A percentile compares a stretch with the other conserved stretches of the same genome.
phyloP scores from a whole-genome alignment of 2,797 vertebrate species.

The Aphelocoma californica region DNA sequence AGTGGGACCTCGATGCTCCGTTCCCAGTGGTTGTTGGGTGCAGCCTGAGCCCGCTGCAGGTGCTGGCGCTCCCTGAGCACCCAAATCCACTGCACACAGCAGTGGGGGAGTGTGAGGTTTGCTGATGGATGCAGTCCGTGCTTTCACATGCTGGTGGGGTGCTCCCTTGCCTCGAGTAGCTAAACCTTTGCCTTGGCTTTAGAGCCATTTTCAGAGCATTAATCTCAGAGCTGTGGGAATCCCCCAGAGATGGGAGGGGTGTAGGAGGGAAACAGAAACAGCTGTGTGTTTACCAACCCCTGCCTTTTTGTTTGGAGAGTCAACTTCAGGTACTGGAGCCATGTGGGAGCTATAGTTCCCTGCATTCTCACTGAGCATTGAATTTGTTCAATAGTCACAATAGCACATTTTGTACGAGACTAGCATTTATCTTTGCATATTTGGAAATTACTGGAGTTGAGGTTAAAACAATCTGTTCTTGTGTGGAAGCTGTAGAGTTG shows the following conservation, averaged over 20 bases:
- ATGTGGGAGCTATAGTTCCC: neutral
- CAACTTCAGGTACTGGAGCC: neutral
- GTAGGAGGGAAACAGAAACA: neutral
- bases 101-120: neutral
- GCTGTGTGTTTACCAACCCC: neutral
- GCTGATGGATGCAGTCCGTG: neutral
- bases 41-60: neutral
- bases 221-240: neutral
- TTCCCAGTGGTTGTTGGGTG: neutral
- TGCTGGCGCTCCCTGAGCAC: neutral
- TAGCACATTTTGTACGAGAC: neutral
- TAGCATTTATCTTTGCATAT: neutral
- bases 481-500: neutral
- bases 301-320: neutral
- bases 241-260: rapidly evolving
- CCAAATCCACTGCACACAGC: neutral
- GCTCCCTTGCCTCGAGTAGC: neutral
- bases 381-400: neutral
- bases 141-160: neutral
- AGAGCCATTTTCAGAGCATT: neutral
- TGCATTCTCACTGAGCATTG: neutral
- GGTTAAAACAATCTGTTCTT: constrained; percentile 46
- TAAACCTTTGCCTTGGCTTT: neutral
- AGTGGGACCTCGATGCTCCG: rapidly evolving
- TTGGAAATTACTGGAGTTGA: constrained; percentile 30